Percentiles rank a stretch among this genome's conserved stretches.
These are phyloP conservation scores for Pithys albifrons DNA, from an alignment of 2,113 vertebrate genomes.

Conservation along the genomic window DNA sequence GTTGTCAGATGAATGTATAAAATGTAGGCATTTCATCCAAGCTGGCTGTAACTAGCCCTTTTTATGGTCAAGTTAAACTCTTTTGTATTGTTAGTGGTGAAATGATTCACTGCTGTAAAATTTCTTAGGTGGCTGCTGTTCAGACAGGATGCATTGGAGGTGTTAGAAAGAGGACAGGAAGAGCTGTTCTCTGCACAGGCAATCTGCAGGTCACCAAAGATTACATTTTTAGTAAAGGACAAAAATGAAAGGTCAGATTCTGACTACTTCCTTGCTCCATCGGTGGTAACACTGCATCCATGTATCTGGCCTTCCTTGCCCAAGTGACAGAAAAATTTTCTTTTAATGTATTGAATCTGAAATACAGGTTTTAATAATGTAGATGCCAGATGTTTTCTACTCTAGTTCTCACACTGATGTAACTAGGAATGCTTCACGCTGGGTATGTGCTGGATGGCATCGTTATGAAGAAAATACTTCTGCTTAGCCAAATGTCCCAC, in stretches of 20 bases:
- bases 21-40: neutral
- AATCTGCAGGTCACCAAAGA: slow-evolving; percentile 72
- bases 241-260: slow-evolving; percentile 50
- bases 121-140: slow-evolving; percentile 76
- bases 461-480: neutral
- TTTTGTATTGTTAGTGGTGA: slow-evolving; percentile 62
- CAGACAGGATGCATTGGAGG: slow-evolving; percentile 76
- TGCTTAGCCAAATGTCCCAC: neutral
- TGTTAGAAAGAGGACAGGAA: slow-evolving; percentile 74
- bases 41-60: neutral
- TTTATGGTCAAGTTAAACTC: slow-evolving; percentile 33
- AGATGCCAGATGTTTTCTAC: neutral
- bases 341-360: neutral
- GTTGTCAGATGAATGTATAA: neutral
- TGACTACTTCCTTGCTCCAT: neutral
- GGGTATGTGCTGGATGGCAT: neutral
- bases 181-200: slow-evolving; percentile 69
- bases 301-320: neutral
- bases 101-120: slow-evolving; percentile 76
- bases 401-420: neutral
- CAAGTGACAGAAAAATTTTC: neutral
- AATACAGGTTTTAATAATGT: neutral
- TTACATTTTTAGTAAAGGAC: slow-evolving; percentile 69
- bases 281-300: neutral
- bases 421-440: neutral